Conservation (phyloP, 2,113 vertebrate species). For the Myrmecophaga tridactyla region DNA sequence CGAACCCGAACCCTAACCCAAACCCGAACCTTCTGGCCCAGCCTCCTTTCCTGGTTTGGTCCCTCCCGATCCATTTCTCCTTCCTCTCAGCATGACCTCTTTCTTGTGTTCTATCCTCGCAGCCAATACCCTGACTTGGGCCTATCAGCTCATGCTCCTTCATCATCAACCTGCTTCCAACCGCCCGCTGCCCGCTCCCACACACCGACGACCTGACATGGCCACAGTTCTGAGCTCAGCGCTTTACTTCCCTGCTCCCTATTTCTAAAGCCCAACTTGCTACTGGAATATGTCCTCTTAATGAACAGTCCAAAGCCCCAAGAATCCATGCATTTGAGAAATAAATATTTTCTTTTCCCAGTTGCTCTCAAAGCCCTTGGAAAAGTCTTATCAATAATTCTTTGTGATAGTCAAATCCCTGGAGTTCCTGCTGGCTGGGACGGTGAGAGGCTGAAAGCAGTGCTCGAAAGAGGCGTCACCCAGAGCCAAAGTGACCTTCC, state of each 20-base stretch:
- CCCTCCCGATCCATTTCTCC: background rate
- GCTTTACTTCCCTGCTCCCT: background rate
- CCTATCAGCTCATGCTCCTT: background rate
- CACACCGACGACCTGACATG: background rate
- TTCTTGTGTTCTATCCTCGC: too few relatives aligned
- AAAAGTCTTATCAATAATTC: background rate
- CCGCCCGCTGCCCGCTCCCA: background rate
- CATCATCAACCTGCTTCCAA: background rate
- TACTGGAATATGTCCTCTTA: background rate
- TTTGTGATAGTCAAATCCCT: background rate
- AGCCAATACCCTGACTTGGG: background rate
- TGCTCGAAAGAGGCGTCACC: background rate
- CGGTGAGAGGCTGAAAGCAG: background rate
- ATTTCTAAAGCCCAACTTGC: background rate
- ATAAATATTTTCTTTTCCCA: background rate
- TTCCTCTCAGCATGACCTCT: background rate
- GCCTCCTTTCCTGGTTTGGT: background rate
- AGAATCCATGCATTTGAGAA: background rate
- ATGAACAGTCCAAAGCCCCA: background rate
- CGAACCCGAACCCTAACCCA: too few relatives aligned
- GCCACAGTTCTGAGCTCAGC: background rate
- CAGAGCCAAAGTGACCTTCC: too few relatives aligned
- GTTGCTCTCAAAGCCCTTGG: background rate
- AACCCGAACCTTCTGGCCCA: background rate
- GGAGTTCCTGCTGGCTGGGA: background rate